Conservation (phyloP, 2,888 invertebrate species). For the Erebia epiphron region DNA sequence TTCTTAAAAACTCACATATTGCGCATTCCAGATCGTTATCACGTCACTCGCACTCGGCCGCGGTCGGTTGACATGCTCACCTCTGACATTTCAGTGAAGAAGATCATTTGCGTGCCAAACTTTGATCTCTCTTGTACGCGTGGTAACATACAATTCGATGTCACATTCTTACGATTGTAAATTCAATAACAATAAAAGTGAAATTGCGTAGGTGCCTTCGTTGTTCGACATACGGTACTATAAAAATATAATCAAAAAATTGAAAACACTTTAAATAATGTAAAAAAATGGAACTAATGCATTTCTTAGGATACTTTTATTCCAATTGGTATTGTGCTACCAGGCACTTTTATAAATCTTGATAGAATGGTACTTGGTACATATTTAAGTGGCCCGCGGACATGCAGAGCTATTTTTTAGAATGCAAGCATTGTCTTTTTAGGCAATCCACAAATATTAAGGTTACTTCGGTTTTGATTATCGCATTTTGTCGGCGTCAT, state of each 20-base stretch:
- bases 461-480: too few species aligned
- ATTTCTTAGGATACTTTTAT: constrained; percentile 9
- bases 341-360: neutral
- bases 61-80: constrained; percentile 50
- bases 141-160: constrained; percentile 68
- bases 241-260: constrained; percentile 20
- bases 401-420: too few species aligned
- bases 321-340: neutral
- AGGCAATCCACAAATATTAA: too few species aligned
- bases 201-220: constrained; percentile 49
- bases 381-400: too few species aligned
- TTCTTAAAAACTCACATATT: constrained; percentile 36
- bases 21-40: constrained; percentile 61
- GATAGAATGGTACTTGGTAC: too few species aligned
- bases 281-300: constrained; percentile 4
- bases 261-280: constrained; percentile 1
- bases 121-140: constrained; percentile 66
- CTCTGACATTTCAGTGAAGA: constrained; percentile 72
- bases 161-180: constrained; percentile 63
- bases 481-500: too few species aligned
- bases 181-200: constrained; percentile 55
- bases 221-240: constrained; percentile 17
- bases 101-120: constrained; percentile 68
- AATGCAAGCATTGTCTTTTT: too few species aligned
- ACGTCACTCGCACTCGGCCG: constrained; percentile 43